Evolutionary conservation across 1,140 invertebrate genomes (phyloP).

Genomic region (Cherax destructor): DNA sequence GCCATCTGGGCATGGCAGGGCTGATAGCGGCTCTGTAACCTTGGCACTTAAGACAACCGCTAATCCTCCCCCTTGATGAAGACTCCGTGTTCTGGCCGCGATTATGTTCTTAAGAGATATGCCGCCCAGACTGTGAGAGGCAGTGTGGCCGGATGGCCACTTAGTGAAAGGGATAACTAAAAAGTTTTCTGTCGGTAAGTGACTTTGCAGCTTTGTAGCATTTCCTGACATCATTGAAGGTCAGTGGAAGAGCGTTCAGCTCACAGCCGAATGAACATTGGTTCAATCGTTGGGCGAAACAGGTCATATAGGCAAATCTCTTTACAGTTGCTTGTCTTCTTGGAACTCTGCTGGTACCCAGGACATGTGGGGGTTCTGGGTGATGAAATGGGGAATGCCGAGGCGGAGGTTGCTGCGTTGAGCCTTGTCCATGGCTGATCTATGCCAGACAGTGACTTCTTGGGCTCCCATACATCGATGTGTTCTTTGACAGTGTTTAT

Average conservation of each 20-base stretch:
- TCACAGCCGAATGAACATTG: not conserved
- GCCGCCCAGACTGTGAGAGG: not conserved
- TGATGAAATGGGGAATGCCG: too few relatives aligned
- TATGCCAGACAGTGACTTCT: too few relatives aligned
- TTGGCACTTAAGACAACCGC: not conserved
- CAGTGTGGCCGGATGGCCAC: not conserved
- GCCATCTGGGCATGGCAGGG: not conserved
- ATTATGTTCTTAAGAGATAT: conserved; percentile 28
- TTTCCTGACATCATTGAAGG: not conserved
- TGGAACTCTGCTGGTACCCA: too few relatives aligned
- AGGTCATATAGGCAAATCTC: not conserved
- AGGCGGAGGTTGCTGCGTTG: too few relatives aligned
- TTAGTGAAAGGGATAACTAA: too few relatives aligned
- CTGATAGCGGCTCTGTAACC: not conserved
- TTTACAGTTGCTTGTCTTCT: not conserved
- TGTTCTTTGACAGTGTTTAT: too few relatives aligned
- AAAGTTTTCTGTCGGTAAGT: not conserved
- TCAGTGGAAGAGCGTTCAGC: not conserved
- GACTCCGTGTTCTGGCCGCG: conserved; percentile 17
- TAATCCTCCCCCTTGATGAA: conserved; percentile 23
- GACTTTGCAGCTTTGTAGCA: not conserved
- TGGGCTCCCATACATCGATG: too few relatives aligned
- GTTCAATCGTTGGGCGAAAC: not conserved
- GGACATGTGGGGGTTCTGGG: too few relatives aligned
- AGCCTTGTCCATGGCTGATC: too few relatives aligned